These are phyloP conservation scores for Metopolophium dirhodum DNA, from an alignment of 1,140 invertebrate genomes.

Conservation along the genomic window DNA sequence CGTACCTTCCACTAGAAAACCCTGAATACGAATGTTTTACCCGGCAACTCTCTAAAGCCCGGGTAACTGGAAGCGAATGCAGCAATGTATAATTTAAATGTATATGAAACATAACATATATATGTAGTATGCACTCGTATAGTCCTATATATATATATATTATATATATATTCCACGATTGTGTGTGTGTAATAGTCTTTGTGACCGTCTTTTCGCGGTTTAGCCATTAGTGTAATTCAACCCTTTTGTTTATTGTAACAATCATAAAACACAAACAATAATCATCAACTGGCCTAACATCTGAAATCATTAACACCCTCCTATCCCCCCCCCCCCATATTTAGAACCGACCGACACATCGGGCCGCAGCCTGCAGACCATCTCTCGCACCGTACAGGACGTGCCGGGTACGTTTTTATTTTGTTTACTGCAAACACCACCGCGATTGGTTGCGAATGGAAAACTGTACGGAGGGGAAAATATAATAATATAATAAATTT, in stretches of 20 bases:
- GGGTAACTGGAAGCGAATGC: not conserved
- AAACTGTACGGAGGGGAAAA: not conserved
- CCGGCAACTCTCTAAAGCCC: not conserved
- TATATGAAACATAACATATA: too few species aligned
- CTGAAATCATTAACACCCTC: not conserved
- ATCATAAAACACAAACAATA: slow-evolving; percentile 12
- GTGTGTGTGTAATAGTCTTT: not conserved
- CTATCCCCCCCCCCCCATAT: too few species aligned
- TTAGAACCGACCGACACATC: not conserved
- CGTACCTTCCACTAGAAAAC: too few species aligned
- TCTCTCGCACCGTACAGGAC: not conserved
- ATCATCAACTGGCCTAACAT: not conserved
- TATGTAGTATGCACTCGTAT: not conserved
- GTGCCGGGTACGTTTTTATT: not conserved
- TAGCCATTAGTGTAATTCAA: not conserved
- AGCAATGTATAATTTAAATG: not conserved
- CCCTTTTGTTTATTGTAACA: not conserved
- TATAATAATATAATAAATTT: not conserved
- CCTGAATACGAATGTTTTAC: not conserved
- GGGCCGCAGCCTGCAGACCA: not conserved
- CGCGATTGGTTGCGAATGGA: not conserved
- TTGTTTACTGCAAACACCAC: not conserved
- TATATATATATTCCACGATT: not conserved
- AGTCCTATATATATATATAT: too few species aligned
- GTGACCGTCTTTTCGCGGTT: not conserved